A percentile compares a stretch with the other conserved stretches of the same genome.
These are phyloP conservation scores for Connochaetes taurinus DNA, from an alignment of 2,113 vertebrate species.

Conservation along the genomic window DNA sequence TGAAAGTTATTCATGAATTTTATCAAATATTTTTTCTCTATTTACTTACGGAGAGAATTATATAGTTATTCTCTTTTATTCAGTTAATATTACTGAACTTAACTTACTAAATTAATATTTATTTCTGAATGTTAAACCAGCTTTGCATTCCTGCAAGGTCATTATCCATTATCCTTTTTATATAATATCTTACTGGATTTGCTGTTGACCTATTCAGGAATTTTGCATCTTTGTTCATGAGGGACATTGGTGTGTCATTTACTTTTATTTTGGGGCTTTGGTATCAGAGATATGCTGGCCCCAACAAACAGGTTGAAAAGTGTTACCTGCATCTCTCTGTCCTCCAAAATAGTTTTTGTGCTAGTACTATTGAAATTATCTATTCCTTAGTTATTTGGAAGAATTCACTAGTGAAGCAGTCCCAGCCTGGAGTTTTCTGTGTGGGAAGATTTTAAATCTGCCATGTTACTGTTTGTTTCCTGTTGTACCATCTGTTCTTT, in stretches of 20 bases:
- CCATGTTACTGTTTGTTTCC: not conserved
- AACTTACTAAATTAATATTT: not conserved
- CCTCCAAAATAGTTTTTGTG: not conserved
- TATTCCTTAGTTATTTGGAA: not conserved
- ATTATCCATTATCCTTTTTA: not conserved
- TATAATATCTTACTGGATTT: not conserved
- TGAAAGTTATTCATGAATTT: constrained; percentile 1
- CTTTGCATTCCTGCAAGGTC: not conserved
- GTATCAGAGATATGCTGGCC: not conserved
- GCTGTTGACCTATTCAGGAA: not conserved
- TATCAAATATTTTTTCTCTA: not conserved
- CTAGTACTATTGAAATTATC: not conserved
- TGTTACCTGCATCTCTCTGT: not conserved
- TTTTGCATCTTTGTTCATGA: not conserved
- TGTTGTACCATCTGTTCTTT: not conserved
- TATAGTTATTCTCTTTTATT: not conserved
- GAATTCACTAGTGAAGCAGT: not conserved
- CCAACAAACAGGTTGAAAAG: not conserved
- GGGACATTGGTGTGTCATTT: not conserved
- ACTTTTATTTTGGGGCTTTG: not conserved
- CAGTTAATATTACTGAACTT: not conserved
- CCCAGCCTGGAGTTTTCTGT: not conserved
- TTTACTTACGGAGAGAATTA: not conserved
- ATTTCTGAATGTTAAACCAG: not conserved
- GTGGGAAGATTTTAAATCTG: not conserved